Base-by-base conservation (phyloP, 2,888 invertebrate genomes). In the Atherix ibis region DNA sequence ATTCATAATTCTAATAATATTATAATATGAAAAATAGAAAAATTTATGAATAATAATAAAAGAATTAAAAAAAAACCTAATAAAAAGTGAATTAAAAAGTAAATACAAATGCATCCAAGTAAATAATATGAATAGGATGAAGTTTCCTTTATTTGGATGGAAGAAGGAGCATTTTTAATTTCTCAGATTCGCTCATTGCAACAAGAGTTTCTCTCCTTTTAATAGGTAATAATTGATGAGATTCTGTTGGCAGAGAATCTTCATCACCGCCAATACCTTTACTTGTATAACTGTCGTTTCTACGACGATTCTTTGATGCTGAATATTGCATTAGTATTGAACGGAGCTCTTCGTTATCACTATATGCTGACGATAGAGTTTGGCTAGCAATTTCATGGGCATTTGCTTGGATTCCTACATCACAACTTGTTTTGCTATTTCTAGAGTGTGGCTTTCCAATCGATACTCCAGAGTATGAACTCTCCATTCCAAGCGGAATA, bases 371-470 rank as follows among this genome's bases (percentile, higher is more conserved):
- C 4, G 51, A 49, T 6, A 59, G 54, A 15, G 63, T 64, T 27
- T 63, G 63, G 12, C 52, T 53, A 12, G 58, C 62, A 30, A 69
- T 64, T 44, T 70, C 69, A 38, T 62, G 64, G 3, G 67, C 65
- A 48, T 67, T 67, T 1, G 69, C 65, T 46, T 70, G 70, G n/a
- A 69, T 68, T 6, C 68, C 70, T 6, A 70, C 68, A 43, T 70
- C 69, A 33, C 64, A 67, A 29, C 68, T 68, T 2, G 63, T 66
- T 45, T 66, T 66, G 38, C 67, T 67, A 35, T 64, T 66, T 6
- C 64, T 58, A 9, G 65, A 66, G 46, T 58, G 54, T 5, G 58
- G 56, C 42, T 61, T 64, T 4, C 34, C 33, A 5, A 16, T n/a
- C 2, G 67, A 67, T 18, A 58, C 48, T 3, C 60, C 65, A 2